A percentile compares a stretch with the other conserved stretches of the same genome.
phyloP scores from a whole-genome alignment of 2,113 vertebrate species.

The Archocentrus centrarchus region DNA sequence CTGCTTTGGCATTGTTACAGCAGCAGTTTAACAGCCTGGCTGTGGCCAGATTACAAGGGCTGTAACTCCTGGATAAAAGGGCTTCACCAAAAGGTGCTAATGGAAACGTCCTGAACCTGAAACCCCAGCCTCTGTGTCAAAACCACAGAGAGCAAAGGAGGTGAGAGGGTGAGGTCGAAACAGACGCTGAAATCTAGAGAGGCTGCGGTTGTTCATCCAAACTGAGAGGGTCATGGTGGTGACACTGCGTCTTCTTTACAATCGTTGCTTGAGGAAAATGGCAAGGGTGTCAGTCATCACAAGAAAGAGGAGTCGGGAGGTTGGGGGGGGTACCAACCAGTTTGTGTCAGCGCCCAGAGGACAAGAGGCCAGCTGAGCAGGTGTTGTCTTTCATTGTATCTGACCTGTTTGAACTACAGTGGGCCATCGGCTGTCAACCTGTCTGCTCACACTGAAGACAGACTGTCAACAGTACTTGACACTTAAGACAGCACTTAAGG shows the following conservation, averaged over 20 bases:
- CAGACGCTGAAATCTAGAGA: constrained; percentile 11
- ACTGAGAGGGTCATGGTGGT: constrained; percentile 42
- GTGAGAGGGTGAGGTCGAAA: background rate
- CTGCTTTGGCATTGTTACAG: constrained; percentile 30
- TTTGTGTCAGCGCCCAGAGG: constrained; percentile 37
- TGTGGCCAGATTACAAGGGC: constrained; percentile 40
- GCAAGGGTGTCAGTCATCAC: constrained; percentile 42
- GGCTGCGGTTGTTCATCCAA: constrained; percentile 38
- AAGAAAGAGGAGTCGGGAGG: constrained; percentile 2
- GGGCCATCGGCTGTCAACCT: constrained; percentile 43
- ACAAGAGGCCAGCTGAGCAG: background rate
- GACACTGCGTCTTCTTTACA: constrained; percentile 38
- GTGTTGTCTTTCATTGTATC: constrained; percentile 63
- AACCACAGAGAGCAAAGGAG: constrained; percentile 9
- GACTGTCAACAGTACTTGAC: constrained; percentile 66
- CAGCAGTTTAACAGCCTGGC: constrained; percentile 39
- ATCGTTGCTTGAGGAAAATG: constrained; percentile 12
- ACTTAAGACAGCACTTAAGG: constrained; percentile 45
- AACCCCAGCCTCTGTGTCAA: constrained; percentile 36
- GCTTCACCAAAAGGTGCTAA: constrained; percentile 68
- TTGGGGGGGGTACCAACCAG: background rate
- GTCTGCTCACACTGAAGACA: constrained; percentile 41
- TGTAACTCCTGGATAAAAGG: constrained; percentile 59
- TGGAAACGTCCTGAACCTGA: constrained; percentile 60
- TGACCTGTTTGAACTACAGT: constrained; percentile 65